Evolutionary conservation across 2,888 invertebrate genomes (phyloP), one percentile per base, ranked within the genome.

Genomic region (Ophion ventricosus): DNA sequence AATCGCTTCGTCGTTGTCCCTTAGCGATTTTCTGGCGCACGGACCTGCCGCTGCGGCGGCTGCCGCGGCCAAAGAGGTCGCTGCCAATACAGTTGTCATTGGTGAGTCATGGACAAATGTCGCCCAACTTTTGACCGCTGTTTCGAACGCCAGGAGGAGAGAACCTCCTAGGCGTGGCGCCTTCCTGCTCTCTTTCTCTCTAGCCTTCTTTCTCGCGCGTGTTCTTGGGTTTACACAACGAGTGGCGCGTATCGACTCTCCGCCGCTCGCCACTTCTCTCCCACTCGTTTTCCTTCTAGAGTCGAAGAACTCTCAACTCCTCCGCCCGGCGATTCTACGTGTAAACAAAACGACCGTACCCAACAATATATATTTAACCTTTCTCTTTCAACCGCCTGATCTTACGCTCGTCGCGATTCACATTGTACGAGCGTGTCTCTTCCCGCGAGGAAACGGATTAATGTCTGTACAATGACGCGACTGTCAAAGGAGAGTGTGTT

Each of bases 1-100:
- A 92, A 98, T 98, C 88, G 98, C 98, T 69, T 97, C 97, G 87
- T 97, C 97, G 74, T 93, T 98, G 92, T 97, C 97, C 87, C 94
- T 98, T 85, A 97, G 97, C 88, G 98, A 98, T 94, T 97, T 98
- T 92, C 94, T 97, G 88, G 96, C 96, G 87, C 96, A 96, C 91
- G 96, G 96, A 88, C 95, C 96, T 23, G 94, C 94, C 7, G 94
- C 94, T 1, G 94, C 94, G 29, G 94, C 94, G 0, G 94, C 93
- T 5, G 94, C 93, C 17, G 93, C 93, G 7, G 93, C 93, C 57
- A 94, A 94, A 88, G 94, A 94, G 83, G 94, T 94, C 73, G 93
- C 93, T 25, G 94, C 94, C 59, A 94, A 93, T 84, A 94, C 94
- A 86, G 92, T 93, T 88, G 93, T 93, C 73, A 93, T 93, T 84